Evolutionary conservation across 37 sponge, comb jelly and placozoan species (phyloP).

Genomic region (Beroe forskalii): DNA sequence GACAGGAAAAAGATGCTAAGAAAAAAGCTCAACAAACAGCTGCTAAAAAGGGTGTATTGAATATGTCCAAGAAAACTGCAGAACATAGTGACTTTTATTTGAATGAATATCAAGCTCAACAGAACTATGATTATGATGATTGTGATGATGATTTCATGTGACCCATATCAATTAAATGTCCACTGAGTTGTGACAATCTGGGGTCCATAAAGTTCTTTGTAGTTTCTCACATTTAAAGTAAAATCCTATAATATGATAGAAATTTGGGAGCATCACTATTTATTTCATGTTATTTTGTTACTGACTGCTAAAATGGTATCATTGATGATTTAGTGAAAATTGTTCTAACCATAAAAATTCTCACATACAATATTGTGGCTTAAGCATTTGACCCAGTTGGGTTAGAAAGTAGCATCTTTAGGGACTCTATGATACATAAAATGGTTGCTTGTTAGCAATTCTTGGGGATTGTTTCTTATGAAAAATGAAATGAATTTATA

Average conservation of each 20-base stretch:
- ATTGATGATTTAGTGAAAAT: conserved; percentile 37
- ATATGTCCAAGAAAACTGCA: conserved; percentile 10
- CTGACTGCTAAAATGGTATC: background rate
- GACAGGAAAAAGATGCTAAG: conserved; percentile 55
- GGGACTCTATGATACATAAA: too few species aligned
- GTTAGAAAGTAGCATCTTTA: too few species aligned
- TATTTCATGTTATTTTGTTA: background rate
- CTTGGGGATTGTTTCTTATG: too few species aligned
- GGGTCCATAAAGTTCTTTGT: background rate
- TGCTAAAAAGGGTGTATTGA: background rate
- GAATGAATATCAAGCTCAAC: background rate
- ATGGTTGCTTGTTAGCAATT: too few species aligned
- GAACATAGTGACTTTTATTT: background rate
- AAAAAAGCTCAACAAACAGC: conserved; percentile 25
- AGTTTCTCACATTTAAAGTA: too few species aligned
- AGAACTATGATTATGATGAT: background rate
- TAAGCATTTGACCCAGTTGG: background rate
- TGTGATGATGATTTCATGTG: conserved; percentile 40
- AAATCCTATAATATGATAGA: too few species aligned
- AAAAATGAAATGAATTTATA: too few species aligned
- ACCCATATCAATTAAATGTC: background rate
- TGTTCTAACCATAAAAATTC: background rate
- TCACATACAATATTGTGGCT: background rate
- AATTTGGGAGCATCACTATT: too few species aligned
- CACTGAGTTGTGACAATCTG: background rate